phyloP scores from a whole-genome alignment of 2,888 invertebrate species.

The Trypoxylon attenuatum region DNA sequence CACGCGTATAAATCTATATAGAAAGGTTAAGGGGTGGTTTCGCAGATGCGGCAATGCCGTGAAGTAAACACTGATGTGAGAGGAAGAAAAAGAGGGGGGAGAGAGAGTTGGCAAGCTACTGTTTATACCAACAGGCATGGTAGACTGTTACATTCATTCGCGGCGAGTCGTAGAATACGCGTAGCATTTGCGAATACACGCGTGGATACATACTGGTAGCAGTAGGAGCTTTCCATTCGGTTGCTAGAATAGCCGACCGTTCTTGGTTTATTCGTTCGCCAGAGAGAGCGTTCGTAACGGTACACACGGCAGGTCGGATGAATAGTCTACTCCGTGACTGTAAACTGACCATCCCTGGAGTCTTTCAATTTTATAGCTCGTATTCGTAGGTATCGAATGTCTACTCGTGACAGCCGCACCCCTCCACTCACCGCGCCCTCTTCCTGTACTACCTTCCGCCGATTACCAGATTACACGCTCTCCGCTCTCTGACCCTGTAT shows the following conservation, averaged over 20 bases:
- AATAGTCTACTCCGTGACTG: conserved; percentile 11
- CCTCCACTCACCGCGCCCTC: not conserved
- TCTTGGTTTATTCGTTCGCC: conserved; percentile 37
- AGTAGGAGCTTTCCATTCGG: no score
- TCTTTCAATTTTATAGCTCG: conserved; percentile 32
- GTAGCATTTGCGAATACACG: no score
- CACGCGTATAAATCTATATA: conserved; percentile 27
- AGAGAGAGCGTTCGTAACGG: conserved; percentile 15
- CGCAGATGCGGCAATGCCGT: no score
- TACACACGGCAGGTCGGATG: not conserved
- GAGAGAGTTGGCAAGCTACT: conserved; percentile 31
- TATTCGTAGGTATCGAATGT: conserved; percentile 31
- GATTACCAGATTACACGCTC: no score
- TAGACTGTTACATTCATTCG: no score
- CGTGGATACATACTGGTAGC: no score
- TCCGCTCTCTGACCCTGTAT: no score
- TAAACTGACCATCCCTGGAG: conserved; percentile 20
- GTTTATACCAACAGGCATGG: conserved; percentile 20
- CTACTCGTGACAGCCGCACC: conserved; percentile 11
- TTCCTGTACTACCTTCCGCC: no score
- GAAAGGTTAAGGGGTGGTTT: no score
- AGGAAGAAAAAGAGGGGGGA: no score
- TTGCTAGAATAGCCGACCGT: conserved; percentile 19
- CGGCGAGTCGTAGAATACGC: no score
- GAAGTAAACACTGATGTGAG: no score